Conservation (phyloP, 2,797 vertebrate genomes). For the Naso thynnoides region DNA sequence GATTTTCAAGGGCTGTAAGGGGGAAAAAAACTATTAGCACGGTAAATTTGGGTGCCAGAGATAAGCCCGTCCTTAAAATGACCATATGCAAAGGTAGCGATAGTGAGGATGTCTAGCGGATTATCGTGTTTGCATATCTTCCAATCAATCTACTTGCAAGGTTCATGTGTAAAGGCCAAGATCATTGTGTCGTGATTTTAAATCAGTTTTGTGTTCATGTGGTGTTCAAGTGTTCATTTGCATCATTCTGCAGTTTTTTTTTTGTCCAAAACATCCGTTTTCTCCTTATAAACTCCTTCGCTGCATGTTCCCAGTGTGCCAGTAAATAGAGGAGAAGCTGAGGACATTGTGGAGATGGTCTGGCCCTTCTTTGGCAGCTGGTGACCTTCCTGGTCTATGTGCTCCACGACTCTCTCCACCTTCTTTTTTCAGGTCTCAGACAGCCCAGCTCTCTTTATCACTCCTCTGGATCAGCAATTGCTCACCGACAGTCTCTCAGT, state of each 20-base stretch:
- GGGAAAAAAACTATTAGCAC: slow-evolving; percentile 71
- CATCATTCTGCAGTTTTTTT: slow-evolving; percentile 27
- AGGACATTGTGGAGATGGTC: slow-evolving; percentile 67
- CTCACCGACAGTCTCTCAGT: slow-evolving; percentile 85
- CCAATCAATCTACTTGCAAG: slow-evolving; percentile 69
- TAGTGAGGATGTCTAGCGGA: slow-evolving; percentile 75
- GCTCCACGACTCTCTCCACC: slow-evolving; percentile 71
- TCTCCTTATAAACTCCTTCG: slow-evolving; percentile 7
- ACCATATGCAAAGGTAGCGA: slow-evolving; percentile 81
- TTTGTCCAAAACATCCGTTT: slow-evolving; percentile 26
- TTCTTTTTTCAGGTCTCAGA: slow-evolving; percentile 79
- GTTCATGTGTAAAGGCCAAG: slow-evolving; percentile 59
- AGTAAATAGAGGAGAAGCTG: slow-evolving; percentile 63
- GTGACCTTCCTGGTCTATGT: slow-evolving; percentile 84
- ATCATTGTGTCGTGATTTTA: slow-evolving; percentile 61
- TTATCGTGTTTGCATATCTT: slow-evolving; percentile 82
- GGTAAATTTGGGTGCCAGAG: slow-evolving; percentile 60
- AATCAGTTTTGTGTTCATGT: slow-evolving; percentile 35
- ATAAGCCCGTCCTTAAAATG: slow-evolving; percentile 85
- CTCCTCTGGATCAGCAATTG: slow-evolving; percentile 85
- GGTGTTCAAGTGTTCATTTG: slow-evolving; percentile 9
- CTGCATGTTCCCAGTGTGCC: slow-evolving; percentile 51
- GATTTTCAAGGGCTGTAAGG: slow-evolving; percentile 50
- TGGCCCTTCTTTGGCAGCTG: slow-evolving; percentile 77
- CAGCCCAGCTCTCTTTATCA: slow-evolving; percentile 81